Percentiles rank a stretch among this genome's conserved stretches.
Conservation (phyloP, 2,113 vertebrate genomes). For the Halichoeres trimaculatus region DNA sequence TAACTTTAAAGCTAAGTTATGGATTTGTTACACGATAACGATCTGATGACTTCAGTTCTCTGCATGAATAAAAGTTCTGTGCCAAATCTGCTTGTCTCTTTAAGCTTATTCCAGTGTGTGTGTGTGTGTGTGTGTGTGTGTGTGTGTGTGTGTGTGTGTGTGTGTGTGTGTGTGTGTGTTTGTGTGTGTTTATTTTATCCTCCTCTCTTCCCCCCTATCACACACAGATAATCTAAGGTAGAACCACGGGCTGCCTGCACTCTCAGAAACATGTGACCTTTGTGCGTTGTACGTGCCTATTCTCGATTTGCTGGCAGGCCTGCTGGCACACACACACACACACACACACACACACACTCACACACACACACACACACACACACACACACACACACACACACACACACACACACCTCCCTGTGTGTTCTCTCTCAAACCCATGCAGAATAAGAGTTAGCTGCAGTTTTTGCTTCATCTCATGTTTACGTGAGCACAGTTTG, state of each 20-base stretch:
- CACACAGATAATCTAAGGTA: slow-evolving; percentile 70
- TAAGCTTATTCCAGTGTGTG: slow-evolving; percentile 54
- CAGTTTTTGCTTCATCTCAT: no score
- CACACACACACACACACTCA: slow-evolving; percentile 14
- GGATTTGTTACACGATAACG: no score
- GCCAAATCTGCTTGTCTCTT: slow-evolving; percentile 33
- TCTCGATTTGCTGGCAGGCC: slow-evolving; percentile 10
- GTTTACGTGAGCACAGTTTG: no score
- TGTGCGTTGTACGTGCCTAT: slow-evolving; percentile 54
- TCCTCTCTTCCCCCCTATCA: slow-evolving; percentile 37
- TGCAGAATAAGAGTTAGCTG: no score
- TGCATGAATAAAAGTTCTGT: slow-evolving; percentile 68
- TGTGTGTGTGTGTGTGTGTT: neutral
- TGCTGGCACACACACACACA: slow-evolving; percentile 22
- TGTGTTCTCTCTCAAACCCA: no score
- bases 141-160: slow-evolving; percentile 58
- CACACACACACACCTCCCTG: no score
- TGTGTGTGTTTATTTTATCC: slow-evolving; percentile 56
- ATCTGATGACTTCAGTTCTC: slow-evolving; percentile 57
- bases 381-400: no score
- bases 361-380: no score
- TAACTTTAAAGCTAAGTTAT: slow-evolving; percentile 45
- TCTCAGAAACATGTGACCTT: slow-evolving; percentile 57
- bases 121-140: slow-evolving; percentile 64
- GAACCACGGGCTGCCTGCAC: slow-evolving; percentile 38